These are phyloP conservation scores for Scrobipalpa atriplicella DNA, from an alignment of 2,888 invertebrate species.

Conservation along the genomic window DNA sequence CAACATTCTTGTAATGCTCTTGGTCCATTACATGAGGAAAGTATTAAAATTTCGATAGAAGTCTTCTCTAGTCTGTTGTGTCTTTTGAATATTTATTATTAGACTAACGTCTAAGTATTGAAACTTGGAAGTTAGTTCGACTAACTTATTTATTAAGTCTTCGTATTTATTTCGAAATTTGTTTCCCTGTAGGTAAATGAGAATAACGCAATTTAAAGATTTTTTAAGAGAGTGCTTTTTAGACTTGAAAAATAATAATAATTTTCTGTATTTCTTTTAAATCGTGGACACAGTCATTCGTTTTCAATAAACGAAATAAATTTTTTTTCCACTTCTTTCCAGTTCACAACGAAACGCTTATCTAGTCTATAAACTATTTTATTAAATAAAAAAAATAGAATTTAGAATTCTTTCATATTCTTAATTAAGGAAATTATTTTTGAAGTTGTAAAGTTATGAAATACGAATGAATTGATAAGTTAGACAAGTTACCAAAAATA, in stretches of 20 bases:
- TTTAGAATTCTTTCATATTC: conserved; percentile 3
- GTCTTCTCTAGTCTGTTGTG: conserved; percentile 15
- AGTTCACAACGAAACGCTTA: conserved; percentile 22
- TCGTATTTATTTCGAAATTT: neutral
- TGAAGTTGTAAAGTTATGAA: neutral
- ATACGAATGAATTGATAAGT: neutral
- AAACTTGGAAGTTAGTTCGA: no score
- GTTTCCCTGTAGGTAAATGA: neutral
- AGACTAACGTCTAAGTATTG: neutral
- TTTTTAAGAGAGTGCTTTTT: no score
- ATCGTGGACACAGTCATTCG: no score
- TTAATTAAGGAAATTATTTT: neutral
- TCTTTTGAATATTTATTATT: neutral
- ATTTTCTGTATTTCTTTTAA: no score
- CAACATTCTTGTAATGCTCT: neutral
- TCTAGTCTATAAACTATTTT: conserved; percentile 24
- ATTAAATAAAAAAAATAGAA: neutral
- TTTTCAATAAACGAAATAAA: neutral
- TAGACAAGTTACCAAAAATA: conserved; percentile 1
- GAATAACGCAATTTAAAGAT: no score
- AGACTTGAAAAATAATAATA: no score
- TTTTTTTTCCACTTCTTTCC: neutral
- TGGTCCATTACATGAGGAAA: neutral
- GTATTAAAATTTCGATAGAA: conserved; percentile 11
- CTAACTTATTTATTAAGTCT: neutral